Conservation (phyloP, 2,797 vertebrate species). For the Crossoptilon crossoptilon region DNA sequence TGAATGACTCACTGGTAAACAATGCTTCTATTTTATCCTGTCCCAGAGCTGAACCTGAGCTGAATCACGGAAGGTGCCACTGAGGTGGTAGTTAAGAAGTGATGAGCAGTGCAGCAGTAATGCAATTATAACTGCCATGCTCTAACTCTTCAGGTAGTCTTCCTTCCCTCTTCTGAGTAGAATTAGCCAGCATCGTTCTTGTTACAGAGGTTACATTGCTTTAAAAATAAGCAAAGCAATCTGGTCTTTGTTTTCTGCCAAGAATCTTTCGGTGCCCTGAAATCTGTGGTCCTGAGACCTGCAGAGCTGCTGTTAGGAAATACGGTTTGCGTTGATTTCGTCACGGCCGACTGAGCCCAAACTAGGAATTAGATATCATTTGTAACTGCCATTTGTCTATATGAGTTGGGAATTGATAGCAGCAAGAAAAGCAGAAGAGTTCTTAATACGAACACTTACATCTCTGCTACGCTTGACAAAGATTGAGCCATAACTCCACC, state of each 20-base stretch:
- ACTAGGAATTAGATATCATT: conserved; percentile 50
- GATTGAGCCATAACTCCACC: conserved; percentile 34
- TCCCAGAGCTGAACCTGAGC: not conserved
- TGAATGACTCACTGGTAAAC: conserved; percentile 19
- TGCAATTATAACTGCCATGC: not conserved
- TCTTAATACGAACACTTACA: conserved; percentile 13
- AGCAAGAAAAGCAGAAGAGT: conserved; percentile 6
- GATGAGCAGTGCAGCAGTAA: not conserved
- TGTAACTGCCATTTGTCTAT: conserved; percentile 62
- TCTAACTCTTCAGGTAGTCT: conserved; percentile 20
- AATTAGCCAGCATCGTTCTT: conserved; percentile 6
- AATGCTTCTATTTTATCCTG: not conserved
- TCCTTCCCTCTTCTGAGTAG: not conserved
- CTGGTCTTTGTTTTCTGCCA: conserved; percentile 30
- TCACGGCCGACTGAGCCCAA: conserved; percentile 37
- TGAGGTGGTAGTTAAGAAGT: not conserved
- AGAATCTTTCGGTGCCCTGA: conserved; percentile 21
- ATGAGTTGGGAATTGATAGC: conserved; percentile 51
- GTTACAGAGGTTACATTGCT: not conserved
- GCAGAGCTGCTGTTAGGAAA: conserved; percentile 12
- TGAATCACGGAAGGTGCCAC: not conserved
- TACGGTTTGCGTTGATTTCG: conserved; percentile 1
- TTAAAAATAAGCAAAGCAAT: conserved; percentile 46
- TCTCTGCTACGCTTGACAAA: conserved; percentile 24
- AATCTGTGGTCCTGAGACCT: conserved; percentile 24